Evolutionary conservation across 2,888 invertebrate genomes (phyloP), one percentile per base, ranked within the genome.

Genomic region (Drosophila fulvimacula): DNA sequence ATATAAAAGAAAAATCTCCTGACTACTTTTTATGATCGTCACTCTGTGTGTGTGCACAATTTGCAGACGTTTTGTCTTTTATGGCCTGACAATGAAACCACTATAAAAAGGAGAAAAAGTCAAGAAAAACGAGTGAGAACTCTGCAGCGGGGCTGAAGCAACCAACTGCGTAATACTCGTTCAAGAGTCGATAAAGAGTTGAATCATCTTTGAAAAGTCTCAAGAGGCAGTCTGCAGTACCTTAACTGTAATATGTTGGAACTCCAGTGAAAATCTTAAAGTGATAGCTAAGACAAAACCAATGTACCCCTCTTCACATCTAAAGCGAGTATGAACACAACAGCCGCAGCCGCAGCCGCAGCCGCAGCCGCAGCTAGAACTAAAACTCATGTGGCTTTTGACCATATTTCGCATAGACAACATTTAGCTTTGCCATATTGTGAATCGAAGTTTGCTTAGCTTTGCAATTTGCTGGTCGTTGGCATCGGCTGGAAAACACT

Each of bases 51-150:
- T 69, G 48, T 56, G 56, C 51, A 44, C 73, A 76, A 82, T 82
- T 79, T 73, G 79, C 79, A 72, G 79, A 57, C 71, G 73, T 66
- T 66, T 76, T 63, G 58, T 55, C 69, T 44, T 74, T 79, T 77
- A 77, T 77, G 77, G 77, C 53, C 56, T 85, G 88, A 73, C 88
- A 83, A 84, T 82, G 87, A 87, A 79, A 74, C 77, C 69, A 71
- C 78, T 63, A 60, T 60, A 66, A 66, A 66, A 55, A 15, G 34
- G 34, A 5, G 2, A 21, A 49, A 30, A 32, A 6, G 11, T 11
- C 4, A 17, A 19, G 30, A 17, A 51, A 30, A 34, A 10, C 34
- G 3, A 51, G 51, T 34, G 21, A 48, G 48, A 48, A 48, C 32
- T 17, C 36, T 51, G 34, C 21, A n/a, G 21, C 15, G 5, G 13